A percentile compares a stretch with the other conserved stretches of the same genome.
Evolutionary conservation across 2,797 vertebrate species (phyloP).

Genomic region (Pipistrellus nathusii): DNA sequence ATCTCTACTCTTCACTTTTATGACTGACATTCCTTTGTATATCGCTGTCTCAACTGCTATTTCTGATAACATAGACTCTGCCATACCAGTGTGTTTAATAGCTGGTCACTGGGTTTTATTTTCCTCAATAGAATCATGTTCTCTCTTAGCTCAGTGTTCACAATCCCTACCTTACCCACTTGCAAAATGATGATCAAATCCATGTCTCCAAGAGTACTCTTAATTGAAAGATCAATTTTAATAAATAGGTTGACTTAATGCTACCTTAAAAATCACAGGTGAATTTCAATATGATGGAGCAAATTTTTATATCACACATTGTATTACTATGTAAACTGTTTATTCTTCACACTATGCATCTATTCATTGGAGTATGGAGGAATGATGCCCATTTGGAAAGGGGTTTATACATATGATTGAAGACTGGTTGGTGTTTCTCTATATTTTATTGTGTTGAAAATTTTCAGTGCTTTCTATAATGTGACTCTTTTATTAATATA

Average conservation of each 20-base stretch:
- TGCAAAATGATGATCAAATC: too few relatives aligned
- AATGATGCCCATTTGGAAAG: too few relatives aligned
- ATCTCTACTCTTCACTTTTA: too few relatives aligned
- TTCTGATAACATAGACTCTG: background rate
- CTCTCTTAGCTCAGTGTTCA: background rate
- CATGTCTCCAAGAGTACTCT: too few relatives aligned
- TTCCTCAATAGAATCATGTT: background rate
- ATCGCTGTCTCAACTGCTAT: background rate
- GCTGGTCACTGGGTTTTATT: background rate
- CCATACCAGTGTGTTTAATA: background rate
- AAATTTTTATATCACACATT: background rate
- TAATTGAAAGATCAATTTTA: too few relatives aligned
- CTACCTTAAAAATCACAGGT: background rate
- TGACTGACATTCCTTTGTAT: background rate
- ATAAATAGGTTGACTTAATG: background rate
- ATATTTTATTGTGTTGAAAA: background rate
- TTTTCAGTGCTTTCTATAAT: background rate
- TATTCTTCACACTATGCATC: too few relatives aligned
- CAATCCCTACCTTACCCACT: too few relatives aligned
- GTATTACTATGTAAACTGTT: background rate
- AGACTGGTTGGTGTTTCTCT: background rate
- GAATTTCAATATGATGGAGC: background rate
- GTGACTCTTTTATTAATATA: background rate
- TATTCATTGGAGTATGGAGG: too few relatives aligned
- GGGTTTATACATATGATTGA: background rate